A percentile compares a stretch with the other conserved stretches of the same genome.
Evolutionary conservation across 2,888 invertebrate species (phyloP).

Genomic region (Emesis furor): DNA sequence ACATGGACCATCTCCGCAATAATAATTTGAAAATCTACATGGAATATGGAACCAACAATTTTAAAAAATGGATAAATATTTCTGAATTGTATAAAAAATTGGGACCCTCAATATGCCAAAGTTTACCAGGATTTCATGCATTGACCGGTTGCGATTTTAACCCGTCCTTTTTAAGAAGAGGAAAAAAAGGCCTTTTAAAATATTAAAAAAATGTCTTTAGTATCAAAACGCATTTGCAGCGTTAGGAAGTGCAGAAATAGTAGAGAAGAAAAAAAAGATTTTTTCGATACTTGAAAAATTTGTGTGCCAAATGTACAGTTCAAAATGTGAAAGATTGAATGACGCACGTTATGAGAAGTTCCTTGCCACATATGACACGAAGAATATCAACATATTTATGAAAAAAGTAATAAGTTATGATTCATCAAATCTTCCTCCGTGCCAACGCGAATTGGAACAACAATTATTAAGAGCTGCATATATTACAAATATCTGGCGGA

Average conservation of each 20-base stretch:
- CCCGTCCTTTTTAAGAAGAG: too few relatives aligned
- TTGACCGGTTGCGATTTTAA: too few relatives aligned
- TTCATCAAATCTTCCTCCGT: constrained; percentile 14
- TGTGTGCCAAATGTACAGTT: constrained; percentile 20
- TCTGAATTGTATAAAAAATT: too few relatives aligned
- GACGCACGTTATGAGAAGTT: constrained; percentile 15
- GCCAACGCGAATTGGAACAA: constrained; percentile 10
- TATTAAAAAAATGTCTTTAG: neutral
- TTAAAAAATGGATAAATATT: constrained; percentile 71
- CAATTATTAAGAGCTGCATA: constrained; percentile 12
- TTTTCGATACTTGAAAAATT: constrained; percentile 19
- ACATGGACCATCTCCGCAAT: too few relatives aligned
- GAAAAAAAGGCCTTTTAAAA: too few relatives aligned
- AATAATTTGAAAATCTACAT: too few relatives aligned
- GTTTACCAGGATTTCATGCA: too few relatives aligned
- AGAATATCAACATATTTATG: neutral
- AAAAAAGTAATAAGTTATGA: constrained; percentile 20
- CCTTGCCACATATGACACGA: constrained; percentile 9
- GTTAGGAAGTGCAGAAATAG: constrained; percentile 22
- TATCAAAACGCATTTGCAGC: constrained; percentile 26
- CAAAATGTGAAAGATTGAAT: constrained; percentile 13
- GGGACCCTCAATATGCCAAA: too few relatives aligned
- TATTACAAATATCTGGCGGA: constrained; percentile 22
- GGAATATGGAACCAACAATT: too few relatives aligned
- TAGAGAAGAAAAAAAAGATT: constrained; percentile 16